These are phyloP conservation scores for Protophormia terraenovae DNA, from an alignment of 2,888 invertebrate genomes.

Conservation along the genomic window DNA sequence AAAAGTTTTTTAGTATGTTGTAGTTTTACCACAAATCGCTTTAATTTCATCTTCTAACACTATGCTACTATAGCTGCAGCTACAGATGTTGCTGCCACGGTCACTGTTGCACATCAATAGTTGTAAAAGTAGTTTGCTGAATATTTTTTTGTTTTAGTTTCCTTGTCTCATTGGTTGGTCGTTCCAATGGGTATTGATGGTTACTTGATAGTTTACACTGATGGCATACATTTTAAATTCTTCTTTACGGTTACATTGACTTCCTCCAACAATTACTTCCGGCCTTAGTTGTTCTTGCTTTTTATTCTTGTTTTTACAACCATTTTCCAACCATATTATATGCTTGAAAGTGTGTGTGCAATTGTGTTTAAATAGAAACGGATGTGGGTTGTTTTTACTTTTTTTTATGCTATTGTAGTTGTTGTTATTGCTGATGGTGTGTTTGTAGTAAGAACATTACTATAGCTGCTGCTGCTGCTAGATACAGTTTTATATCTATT, in stretches of 20 bases:
- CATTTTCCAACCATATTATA: not conserved
- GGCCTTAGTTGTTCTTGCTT: not conserved
- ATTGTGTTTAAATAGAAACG: not conserved
- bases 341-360: not conserved
- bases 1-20: not conserved
- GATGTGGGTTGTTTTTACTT: constrained; percentile 17
- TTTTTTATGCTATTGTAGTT: not conserved
- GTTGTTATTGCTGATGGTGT: too few species aligned
- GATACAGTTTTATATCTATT: constrained; percentile 62
- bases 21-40: constrained; percentile 75
- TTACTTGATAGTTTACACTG: constrained; percentile 49
- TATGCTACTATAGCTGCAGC: constrained; percentile 23
- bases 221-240: constrained; percentile 47
- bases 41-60: constrained; percentile 77
- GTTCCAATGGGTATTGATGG: constrained; percentile 53
- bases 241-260: constrained; percentile 54
- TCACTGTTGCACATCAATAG: constrained; percentile 29
- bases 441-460: constrained; percentile 6
- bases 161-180: constrained; percentile 49
- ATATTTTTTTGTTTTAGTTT: constrained; percentile 2
- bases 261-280: constrained; percentile 43
- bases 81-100: not conserved
- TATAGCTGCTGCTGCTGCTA: constrained; percentile 27
- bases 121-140: not conserved
- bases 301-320: not conserved